Base-by-base conservation (phyloP, 2,888 invertebrate species). In the Acrocera orbiculus region DNA sequence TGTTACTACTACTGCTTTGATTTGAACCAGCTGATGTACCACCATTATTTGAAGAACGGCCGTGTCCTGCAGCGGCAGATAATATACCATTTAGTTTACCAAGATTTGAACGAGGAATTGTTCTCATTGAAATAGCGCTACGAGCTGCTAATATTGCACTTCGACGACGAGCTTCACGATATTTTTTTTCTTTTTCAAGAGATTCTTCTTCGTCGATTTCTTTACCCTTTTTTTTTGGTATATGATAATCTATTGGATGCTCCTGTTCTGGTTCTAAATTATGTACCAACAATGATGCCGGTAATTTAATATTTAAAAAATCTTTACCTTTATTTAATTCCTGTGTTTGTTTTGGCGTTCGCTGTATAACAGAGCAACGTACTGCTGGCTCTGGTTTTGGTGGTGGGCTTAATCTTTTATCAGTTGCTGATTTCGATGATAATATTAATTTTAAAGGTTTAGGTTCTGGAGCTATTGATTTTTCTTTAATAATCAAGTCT, bases 181-280 rank as follows among this genome's bases (percentile, higher is more conserved):
- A 65, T 51, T 72, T 69, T 46, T 69, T 73, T 61, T 69, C 80
- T 40, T 69, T 51, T 36, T 59, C 58, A 34, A 53, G 40, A 10
- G 34, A 26, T 22, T 37, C 32, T 20, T 44, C 46, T 44, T 48
- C 44, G 47, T 53, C 9, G 27, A 55, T 56, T 34, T 48, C 46
- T 36, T 51, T 50, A 6, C 76, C 75, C 39, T 73, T 69, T 48
- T 80, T 72, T 55, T 82, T 83, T 16, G 85, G 85, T 43, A 86
- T 80, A 50, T 76, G 85, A 54, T 86, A 86, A 53, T 86, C 85
- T 40, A 86, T 86, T 1, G 86, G 86, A 47, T 85, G 85, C 40
- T 86, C 85, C 59, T 82, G 78, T 53, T 76, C 77, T 1, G 77
- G 77, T 47, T 75, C 76, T 15, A 36, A 17, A 36, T 58, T 52